These are phyloP conservation scores for Paradisaea rubra DNA, from an alignment of 2,113 vertebrate genomes.

Conservation along the genomic window DNA sequence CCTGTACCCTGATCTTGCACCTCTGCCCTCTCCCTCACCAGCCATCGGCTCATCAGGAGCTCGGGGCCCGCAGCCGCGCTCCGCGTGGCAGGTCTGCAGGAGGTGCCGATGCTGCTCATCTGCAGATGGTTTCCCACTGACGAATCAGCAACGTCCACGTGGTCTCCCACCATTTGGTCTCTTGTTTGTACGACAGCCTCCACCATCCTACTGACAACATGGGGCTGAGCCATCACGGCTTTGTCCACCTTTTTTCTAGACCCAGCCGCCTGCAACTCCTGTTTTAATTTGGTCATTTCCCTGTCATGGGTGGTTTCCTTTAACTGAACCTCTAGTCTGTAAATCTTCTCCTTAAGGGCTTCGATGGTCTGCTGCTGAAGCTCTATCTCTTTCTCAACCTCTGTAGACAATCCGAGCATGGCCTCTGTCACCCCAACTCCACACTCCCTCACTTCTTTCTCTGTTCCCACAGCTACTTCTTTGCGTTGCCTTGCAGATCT, in stretches of 20 bases:
- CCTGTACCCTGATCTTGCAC: constrained; percentile 72
- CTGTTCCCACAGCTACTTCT: constrained; percentile 77
- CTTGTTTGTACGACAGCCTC: constrained; percentile 76
- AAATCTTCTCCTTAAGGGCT: constrained; percentile 91
- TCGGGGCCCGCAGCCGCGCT: constrained; percentile 72
- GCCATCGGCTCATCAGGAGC: constrained; percentile 79
- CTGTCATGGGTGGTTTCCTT: constrained; percentile 89
- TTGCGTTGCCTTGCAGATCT: constrained; percentile 45
- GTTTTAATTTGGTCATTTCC: constrained; percentile 94
- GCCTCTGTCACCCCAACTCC: constrained; percentile 84
- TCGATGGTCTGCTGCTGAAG: constrained; percentile 94
- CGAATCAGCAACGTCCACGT: constrained; percentile 61
- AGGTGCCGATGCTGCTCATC: constrained; percentile 63
- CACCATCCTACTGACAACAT: constrained; percentile 75
- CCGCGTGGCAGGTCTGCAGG: constrained; percentile 67
- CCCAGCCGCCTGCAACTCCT: constrained; percentile 88
- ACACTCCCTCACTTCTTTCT: constrained; percentile 64
- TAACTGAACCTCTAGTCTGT: constrained; percentile 88
- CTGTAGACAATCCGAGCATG: constrained; percentile 87
- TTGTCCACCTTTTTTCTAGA: constrained; percentile 87
- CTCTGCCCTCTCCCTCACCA: constrained; percentile 77
- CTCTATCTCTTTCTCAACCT: constrained; percentile 87
- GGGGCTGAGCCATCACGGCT: constrained; percentile 76
- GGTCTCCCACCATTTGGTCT: constrained; percentile 81
- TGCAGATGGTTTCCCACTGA: constrained; percentile 69